These are phyloP conservation scores for Paramormyrops kingsleyae DNA, from an alignment of 2,113 vertebrate species.

Conservation along the genomic window DNA sequence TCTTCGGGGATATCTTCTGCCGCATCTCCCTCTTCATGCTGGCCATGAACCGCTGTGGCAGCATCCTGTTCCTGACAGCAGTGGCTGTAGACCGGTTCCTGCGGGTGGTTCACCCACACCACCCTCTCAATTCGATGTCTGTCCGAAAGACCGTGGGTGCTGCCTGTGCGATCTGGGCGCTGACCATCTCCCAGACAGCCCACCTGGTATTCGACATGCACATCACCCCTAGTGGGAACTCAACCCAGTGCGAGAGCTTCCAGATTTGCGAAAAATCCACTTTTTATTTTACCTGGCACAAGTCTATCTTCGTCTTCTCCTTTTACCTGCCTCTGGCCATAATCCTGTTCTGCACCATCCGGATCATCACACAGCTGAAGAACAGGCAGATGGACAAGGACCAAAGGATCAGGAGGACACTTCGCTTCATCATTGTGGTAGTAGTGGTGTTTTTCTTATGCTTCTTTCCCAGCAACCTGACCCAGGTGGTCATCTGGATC, in stretches of 20 bases:
- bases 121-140: slow-evolving; percentile 38
- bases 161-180: slow-evolving; percentile 28
- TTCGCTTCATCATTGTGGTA: slow-evolving; percentile 35
- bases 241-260: slow-evolving; percentile 25
- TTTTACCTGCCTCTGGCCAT: slow-evolving; percentile 45
- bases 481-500: slow-evolving; percentile 16
- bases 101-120: slow-evolving; percentile 45
- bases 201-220: background rate
- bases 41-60: slow-evolving; percentile 41
- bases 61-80: slow-evolving; percentile 40
- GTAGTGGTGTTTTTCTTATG: slow-evolving; percentile 28
- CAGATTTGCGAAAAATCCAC: background rate
- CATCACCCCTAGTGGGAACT: background rate
- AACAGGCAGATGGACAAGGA: slow-evolving; percentile 36
- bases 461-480: slow-evolving; percentile 28
- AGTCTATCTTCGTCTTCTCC: slow-evolving; percentile 42
- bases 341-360: slow-evolving; percentile 50
- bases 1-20: slow-evolving; percentile 39
- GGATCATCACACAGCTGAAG: slow-evolving; percentile 39
- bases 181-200: slow-evolving; percentile 16
- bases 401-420: slow-evolving; percentile 46
- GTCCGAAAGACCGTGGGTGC: background rate
- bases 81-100: slow-evolving; percentile 48
- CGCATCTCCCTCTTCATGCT: slow-evolving; percentile 43
- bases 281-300: slow-evolving; percentile 39